Evolutionary conservation across 2,888 invertebrate species (phyloP).

Genomic region (Philonicus albiceps): DNA sequence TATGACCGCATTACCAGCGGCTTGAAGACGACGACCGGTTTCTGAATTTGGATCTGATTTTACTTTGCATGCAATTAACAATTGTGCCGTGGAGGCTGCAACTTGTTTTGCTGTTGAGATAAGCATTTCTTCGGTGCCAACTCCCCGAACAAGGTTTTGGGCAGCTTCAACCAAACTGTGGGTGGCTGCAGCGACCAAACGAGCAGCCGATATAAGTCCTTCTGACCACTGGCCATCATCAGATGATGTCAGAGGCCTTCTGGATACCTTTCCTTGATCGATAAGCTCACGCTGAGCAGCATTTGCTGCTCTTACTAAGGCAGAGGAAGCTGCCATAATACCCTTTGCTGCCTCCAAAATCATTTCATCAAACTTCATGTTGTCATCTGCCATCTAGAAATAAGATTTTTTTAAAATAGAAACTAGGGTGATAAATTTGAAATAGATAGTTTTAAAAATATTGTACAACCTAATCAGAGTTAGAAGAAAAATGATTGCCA

Average conservation of each 20-base stretch:
- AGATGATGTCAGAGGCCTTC: slow-evolving; percentile 82
- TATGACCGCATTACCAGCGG: slow-evolving; percentile 96
- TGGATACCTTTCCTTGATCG: slow-evolving; percentile 86
- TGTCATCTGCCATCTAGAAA: slow-evolving; percentile 87
- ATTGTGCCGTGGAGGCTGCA: slow-evolving; percentile 95
- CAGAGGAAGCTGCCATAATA: slow-evolving; percentile 96
- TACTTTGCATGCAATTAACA: slow-evolving; percentile 98
- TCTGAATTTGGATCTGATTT: slow-evolving; percentile 97
- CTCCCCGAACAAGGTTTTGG: slow-evolving; percentile 92
- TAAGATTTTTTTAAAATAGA: slow-evolving; percentile 5
- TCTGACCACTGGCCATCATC: slow-evolving; percentile 99
- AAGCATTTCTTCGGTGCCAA: slow-evolving; percentile 92
- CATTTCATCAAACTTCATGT: slow-evolving; percentile 98
- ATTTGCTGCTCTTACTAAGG: slow-evolving; percentile 94
- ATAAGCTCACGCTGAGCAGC: slow-evolving; percentile 97
- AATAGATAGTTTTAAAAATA: background rate
- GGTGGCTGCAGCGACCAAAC: slow-evolving; percentile 95
- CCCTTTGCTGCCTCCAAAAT: slow-evolving; percentile 98
- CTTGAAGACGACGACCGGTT: slow-evolving; percentile 88
- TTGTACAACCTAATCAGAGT: background rate
- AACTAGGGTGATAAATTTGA: background rate
- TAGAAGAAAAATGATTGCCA: slow-evolving; percentile 63
- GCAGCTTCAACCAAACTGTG: slow-evolving; percentile 98
- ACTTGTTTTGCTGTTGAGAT: slow-evolving; percentile 97
- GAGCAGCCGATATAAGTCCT: slow-evolving; percentile 93